Evolutionary conservation across 2,888 invertebrate species (phyloP).

Genomic region (Chelonus formosanus): DNA sequence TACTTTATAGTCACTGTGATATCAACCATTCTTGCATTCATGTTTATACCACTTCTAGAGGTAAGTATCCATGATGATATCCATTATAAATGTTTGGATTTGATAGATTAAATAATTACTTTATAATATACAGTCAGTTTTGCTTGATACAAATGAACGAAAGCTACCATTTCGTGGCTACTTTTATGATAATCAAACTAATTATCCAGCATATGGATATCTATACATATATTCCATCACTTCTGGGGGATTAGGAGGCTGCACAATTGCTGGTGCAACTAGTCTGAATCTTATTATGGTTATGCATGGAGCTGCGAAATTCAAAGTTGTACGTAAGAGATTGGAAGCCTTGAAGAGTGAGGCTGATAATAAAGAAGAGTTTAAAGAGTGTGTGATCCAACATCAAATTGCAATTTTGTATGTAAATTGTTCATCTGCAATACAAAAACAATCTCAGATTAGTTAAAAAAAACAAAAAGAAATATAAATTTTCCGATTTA

Average conservation of each 20-base stretch:
- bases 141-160: constrained; percentile 37
- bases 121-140: not conserved
- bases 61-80: constrained; percentile 37
- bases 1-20: constrained; percentile 51
- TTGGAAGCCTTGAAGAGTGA: constrained; percentile 42
- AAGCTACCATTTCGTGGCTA: constrained; percentile 53
- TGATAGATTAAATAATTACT: constrained; percentile 37
- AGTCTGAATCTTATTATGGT: constrained; percentile 51
- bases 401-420: constrained; percentile 56
- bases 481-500: too few species aligned
- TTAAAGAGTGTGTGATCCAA: constrained; percentile 45
- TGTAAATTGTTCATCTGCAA: not conserved
- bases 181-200: constrained; percentile 47
- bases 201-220: constrained; percentile 46
- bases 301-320: constrained; percentile 55
- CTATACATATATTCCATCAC: constrained; percentile 44
- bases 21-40: constrained; percentile 39
- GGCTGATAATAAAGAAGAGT: constrained; percentile 31
- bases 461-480: too few species aligned
- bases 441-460: too few species aligned
- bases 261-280: constrained; percentile 51
- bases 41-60: constrained; percentile 47
- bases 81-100: not conserved
- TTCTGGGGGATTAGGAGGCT: constrained; percentile 41
- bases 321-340: constrained; percentile 47